phyloP scores from a whole-genome alignment of 2,888 invertebrate species.

The Sepiola atlantica region DNA sequence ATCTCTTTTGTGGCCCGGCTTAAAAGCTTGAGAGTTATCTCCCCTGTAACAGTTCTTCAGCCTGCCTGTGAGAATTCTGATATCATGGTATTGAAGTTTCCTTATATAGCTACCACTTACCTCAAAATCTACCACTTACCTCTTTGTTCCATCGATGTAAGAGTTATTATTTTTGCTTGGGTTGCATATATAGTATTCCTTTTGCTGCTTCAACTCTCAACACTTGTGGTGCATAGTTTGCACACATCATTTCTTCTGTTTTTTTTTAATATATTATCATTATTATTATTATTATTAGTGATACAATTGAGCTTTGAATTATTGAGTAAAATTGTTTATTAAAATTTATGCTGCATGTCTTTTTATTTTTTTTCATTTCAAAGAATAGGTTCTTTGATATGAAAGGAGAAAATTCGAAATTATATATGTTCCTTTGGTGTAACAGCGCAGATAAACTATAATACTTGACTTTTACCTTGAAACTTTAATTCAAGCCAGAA shows the following conservation, averaged over 20 bases:
- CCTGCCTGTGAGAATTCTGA: constrained; percentile 21
- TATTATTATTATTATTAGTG: too few species aligned
- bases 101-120: not conserved
- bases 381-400: not conserved
- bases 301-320: not conserved
- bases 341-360: not conserved
- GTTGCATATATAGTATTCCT: not conserved
- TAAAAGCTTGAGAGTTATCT: constrained; percentile 12
- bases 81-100: constrained; percentile 32
- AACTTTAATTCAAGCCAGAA: too few species aligned
- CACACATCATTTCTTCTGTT: too few species aligned
- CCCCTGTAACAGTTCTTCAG: not conserved
- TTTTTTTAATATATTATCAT: too few species aligned
- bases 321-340: not conserved
- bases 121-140: not conserved
- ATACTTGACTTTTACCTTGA: too few species aligned
- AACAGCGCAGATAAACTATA: too few species aligned
- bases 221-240: not conserved
- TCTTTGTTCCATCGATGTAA: constrained; percentile 9
- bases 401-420: not conserved
- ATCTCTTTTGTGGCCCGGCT: not conserved
- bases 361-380: not conserved
- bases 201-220: not conserved
- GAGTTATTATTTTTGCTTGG: constrained; percentile 13
- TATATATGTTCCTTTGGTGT: too few species aligned